These are phyloP conservation scores for Patella pellucida DNA, from an alignment of 2,888 invertebrate genomes.

Conservation along the genomic window DNA sequence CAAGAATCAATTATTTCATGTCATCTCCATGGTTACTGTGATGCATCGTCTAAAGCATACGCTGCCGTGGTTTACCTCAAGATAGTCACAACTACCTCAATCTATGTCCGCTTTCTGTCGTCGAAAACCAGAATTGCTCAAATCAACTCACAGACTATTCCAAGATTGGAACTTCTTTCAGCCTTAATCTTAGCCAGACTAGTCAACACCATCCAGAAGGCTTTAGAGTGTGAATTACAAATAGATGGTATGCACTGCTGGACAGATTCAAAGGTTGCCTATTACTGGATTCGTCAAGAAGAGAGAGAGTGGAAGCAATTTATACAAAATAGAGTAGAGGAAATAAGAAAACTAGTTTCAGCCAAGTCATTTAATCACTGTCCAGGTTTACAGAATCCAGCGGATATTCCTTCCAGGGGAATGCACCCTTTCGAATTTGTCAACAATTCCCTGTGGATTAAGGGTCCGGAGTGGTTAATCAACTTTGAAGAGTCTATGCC, in stretches of 20 bases:
- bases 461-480: not conserved
- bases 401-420: not conserved
- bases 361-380: not conserved
- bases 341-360: not conserved
- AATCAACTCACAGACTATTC: not conserved
- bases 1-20: not conserved
- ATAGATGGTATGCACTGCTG: not conserved
- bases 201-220: not conserved
- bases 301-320: not conserved
- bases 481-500: not conserved
- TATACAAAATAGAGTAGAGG: not conserved
- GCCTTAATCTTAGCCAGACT: not conserved
- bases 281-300: not conserved
- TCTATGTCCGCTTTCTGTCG: not conserved
- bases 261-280: not conserved
- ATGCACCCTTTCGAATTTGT: slow-evolving; percentile 6
- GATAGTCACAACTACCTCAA: not conserved
- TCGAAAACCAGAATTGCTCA: not conserved
- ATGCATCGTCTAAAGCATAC: not conserved
- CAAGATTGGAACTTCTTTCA: slow-evolving; percentile 2
- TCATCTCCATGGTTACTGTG: not conserved
- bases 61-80: not conserved
- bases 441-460: not conserved
- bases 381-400: not conserved
- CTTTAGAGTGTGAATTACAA: not conserved